phyloP scores from a whole-genome alignment of 1,140 invertebrate genomes.

The Macrostomum lignano region DNA sequence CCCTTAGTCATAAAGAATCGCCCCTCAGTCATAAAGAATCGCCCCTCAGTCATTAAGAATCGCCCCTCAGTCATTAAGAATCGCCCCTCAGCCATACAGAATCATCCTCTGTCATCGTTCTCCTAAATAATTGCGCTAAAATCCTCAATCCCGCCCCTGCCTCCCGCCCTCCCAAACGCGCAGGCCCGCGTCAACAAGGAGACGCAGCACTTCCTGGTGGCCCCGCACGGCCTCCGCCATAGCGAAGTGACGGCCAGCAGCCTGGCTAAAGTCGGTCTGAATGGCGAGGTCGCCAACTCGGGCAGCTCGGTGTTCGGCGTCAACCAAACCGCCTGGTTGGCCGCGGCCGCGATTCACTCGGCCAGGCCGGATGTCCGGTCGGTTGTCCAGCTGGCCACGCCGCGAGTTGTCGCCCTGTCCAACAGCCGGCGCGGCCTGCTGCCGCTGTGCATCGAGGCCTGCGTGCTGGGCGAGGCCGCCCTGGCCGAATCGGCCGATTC shows the following conservation, averaged over 20 bases:
- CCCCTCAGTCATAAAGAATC: too few species aligned
- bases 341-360: conserved; percentile 83
- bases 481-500: neutral
- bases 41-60: too few species aligned
- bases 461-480: conserved; percentile 50
- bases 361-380: conserved; percentile 79
- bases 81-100: too few species aligned
- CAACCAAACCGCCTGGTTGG: conserved; percentile 43
- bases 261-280: conserved; percentile 73
- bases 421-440: conserved; percentile 55
- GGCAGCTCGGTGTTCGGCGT: conserved; percentile 57
- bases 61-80: too few species aligned
- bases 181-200: conserved; percentile 65
- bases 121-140: neutral
- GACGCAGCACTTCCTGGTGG: conserved; percentile 76
- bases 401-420: too few species aligned
- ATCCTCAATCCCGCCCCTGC: neutral
- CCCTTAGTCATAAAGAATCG: too few species aligned
- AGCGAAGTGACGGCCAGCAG: conserved; percentile 85
- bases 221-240: conserved; percentile 75
- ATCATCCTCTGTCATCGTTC: neutral
- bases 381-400: conserved; percentile 73
- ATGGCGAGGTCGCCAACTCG: conserved; percentile 31
- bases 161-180: conserved; percentile 7
- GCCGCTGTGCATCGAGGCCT: conserved; percentile 58